Evolutionary conservation across 92 coral and sea anemone species (phyloP).

Genomic region (Zoanthus gigantus): DNA sequence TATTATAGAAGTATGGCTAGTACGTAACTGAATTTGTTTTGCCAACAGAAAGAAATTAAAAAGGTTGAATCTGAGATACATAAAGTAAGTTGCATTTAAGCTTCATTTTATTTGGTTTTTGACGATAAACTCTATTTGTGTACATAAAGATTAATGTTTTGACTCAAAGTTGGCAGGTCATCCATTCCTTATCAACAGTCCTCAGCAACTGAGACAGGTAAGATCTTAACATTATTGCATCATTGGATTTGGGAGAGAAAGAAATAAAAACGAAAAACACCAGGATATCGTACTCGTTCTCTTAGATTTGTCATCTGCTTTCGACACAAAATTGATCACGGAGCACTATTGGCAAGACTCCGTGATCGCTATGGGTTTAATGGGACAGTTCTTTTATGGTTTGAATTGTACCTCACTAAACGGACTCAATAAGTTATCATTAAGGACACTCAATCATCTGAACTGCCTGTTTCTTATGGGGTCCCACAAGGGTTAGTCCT

Average conservation of each 20-base stretch:
- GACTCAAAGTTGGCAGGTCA: slow-evolving; percentile 78
- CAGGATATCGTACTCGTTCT: too few species aligned
- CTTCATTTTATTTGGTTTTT: not conserved
- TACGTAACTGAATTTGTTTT: not conserved
- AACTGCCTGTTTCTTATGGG: too few species aligned
- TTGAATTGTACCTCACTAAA: too few species aligned
- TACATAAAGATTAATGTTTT: not conserved
- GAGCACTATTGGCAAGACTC: too few species aligned
- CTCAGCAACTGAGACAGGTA: slow-evolving; percentile 96
- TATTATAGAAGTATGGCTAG: too few species aligned
- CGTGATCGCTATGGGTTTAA: too few species aligned
- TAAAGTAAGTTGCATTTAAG: slow-evolving; percentile 60
- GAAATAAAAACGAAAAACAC: not conserved
- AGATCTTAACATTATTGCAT: not conserved
- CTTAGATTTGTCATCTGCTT: too few species aligned
- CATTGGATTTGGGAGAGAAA: not conserved
- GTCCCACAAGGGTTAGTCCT: too few species aligned
- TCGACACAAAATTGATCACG: too few species aligned
- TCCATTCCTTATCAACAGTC: slow-evolving; percentile 88
- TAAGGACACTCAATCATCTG: too few species aligned
- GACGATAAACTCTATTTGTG: not conserved
- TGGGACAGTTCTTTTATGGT: too few species aligned
- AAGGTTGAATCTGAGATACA: slow-evolving; percentile 79
- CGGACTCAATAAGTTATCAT: too few species aligned
- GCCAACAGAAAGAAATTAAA: slow-evolving; percentile 68